Base-by-base conservation (phyloP, 2,113 vertebrate species). In the Octodon degus region DNA sequence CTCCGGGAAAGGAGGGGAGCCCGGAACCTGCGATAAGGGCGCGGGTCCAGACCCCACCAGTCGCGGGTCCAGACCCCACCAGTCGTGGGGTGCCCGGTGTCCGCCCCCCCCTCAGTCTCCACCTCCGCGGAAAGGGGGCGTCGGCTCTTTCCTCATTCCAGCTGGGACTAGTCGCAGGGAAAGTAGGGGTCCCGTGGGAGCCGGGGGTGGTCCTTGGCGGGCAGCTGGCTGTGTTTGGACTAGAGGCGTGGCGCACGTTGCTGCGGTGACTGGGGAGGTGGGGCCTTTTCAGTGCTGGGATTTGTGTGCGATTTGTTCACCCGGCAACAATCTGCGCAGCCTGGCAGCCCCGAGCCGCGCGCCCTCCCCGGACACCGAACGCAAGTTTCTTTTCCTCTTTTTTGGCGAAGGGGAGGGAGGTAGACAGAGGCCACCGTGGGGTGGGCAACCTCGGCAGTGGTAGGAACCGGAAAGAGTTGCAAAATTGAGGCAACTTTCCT, bases 301-400 rank as follows among this genome's bases (percentile, higher is more conserved):
- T 96, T 97, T 97, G 94, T 91, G 76, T 90, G 90, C 77, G 89
- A 1, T 74, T 85, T 4, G 86, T 70, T 97, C 97, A 34, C 98
- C 90, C 47, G 68, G 98, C 97, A 97, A 98, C 98, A 60, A 7
- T 40, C 79, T 82, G 32, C 24, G 67, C 47, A 37, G 40, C 81
- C 81, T 20, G 55, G 62, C 79, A 55, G 70, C 97, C 90, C 16
- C 0, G 83, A 96, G 34, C 68, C 53, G 27, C 55, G 40, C 53
- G 2, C 87, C 11, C 72, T 92, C 34, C 90, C 89, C 5, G 62
- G 94, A 97, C 74, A 43, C 77, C 84, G 37, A 76, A 83, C 50
- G 93, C 96, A 97, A 95, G 95, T 95, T 97, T 97, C 95, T 93
- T 96, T 93, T 91, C 92, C 89, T 88, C 85, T 97, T 92, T 96